Conservation (phyloP, 2,888 invertebrate species). For the Acronicta psi region DNA sequence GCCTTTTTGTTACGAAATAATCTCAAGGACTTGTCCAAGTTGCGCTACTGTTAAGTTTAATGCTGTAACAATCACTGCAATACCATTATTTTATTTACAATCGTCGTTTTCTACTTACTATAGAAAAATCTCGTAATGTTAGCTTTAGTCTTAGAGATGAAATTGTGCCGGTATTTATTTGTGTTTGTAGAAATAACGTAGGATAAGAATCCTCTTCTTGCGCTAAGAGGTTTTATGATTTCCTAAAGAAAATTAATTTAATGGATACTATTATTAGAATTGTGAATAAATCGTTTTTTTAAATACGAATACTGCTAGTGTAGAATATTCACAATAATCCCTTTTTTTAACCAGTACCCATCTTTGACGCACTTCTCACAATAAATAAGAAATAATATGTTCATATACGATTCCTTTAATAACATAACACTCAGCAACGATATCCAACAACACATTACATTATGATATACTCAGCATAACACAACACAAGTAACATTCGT, state of each 20-base stretch:
- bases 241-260: too few species aligned
- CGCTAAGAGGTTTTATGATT: too few species aligned
- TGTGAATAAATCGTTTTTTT: too few species aligned
- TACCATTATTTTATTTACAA: background rate
- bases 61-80: background rate
- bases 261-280: too few species aligned
- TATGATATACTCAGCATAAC: background rate
- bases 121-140: conserved; percentile 18
- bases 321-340: too few species aligned
- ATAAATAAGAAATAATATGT: too few species aligned
- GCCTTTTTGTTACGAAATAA: too few species aligned
- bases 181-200: background rate
- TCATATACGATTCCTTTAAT: background rate
- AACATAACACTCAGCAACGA: conserved; percentile 3
- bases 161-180: background rate
- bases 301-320: too few species aligned
- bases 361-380: too few species aligned
- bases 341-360: too few species aligned
- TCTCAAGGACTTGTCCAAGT: too few species aligned
- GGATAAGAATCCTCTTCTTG: background rate
- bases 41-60: background rate
- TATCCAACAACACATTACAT: conserved; percentile 9
- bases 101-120: conserved; percentile 22
- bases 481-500: conserved; percentile 22
- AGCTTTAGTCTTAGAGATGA: conserved; percentile 6